Base-by-base conservation (phyloP, 1,140 invertebrate genomes). In the Procambarus virginalis region DNA sequence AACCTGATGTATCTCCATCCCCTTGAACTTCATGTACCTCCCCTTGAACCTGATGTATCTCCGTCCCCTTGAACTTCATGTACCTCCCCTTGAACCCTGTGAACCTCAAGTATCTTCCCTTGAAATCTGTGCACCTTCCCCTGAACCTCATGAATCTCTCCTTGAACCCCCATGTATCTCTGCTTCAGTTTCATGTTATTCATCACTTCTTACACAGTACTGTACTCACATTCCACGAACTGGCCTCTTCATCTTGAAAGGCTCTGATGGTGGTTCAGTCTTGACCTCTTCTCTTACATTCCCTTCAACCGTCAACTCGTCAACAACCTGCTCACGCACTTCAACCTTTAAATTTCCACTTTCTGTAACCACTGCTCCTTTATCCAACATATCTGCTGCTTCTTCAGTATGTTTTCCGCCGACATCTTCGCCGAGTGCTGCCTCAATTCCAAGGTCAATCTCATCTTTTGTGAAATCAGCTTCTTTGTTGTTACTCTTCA, bases 181-280 rank as follows among this genome's bases (percentile, higher is more conserved):
- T 12, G 8, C 8, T 55, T 55, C 34, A 34, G 34, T 34, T 34
- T 34, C 34, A 34, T 34, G 51, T 9, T 55, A 12, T 5, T 55
- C 12, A 55, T 55, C 4, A 8, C 12, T 55, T 55, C 8, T 55
- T 55, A 55, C 8, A 55, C 51, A 55, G 34, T 34, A 34, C 34
- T 34, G 34, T 64, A 80, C 86, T 88, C 12, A 88, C 86, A 88
- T 82, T 73, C 86, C 86, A n/a, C 76, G 45, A 45, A 88, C 22
- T 12, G 86, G 86, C 48, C 68, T 79, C 46, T 73, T 79, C 20
- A 88, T 75, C 34, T 64, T 60, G 20, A 73, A 2, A 51, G 77
- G 46, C 78, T 87, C 78, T 10, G 8, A 4, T 45, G 76, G 49
- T 17, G 78, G 14, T 20, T 79, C 64, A 46, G 64, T 73, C 78